A percentile compares a stretch with the other conserved stretches of the same genome.
phyloP scores from a whole-genome alignment of 2,888 invertebrate species.

The Candidula unifasciata region DNA sequence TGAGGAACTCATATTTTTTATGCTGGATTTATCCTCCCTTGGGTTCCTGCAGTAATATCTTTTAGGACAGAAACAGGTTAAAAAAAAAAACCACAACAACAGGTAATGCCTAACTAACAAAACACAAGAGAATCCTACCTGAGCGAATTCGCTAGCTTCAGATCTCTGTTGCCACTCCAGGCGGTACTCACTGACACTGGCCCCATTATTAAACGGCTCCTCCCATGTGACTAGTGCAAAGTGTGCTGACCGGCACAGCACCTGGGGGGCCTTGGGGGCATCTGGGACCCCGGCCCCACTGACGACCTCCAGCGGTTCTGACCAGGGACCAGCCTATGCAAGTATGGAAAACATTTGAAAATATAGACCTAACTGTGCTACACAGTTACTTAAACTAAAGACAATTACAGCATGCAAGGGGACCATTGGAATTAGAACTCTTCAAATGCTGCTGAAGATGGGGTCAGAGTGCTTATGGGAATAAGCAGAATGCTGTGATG shows the following conservation, averaged over 20 bases:
- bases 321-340: constrained; percentile 85
- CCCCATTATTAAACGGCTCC: constrained; percentile 88
- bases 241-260: constrained; percentile 84
- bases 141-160: constrained; percentile 71
- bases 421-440: too few species aligned
- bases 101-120: not conserved
- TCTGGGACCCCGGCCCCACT: constrained; percentile 91
- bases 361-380: too few species aligned
- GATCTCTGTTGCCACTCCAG: constrained; percentile 81
- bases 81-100: not conserved
- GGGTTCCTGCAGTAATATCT: too few species aligned
- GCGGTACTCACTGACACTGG: constrained; percentile 87
- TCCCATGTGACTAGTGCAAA: constrained; percentile 86
- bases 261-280: constrained; percentile 82
- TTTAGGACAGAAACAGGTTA: not conserved
- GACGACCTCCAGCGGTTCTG: constrained; percentile 84
- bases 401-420: too few species aligned
- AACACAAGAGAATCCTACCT: constrained; percentile 61
- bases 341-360: too few species aligned
- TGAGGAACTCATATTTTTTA: too few species aligned
- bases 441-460: too few species aligned
- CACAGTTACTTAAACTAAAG: too few species aligned
- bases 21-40: too few species aligned
- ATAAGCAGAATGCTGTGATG: too few species aligned
- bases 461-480: too few species aligned